A percentile compares a stretch with the other conserved stretches of the same genome.
These are phyloP conservation scores for Oryctolagus cuniculus DNA, from an alignment of 2,113 vertebrate genomes.

Conservation along the genomic window mOryCun1.1 NC_091449.1:37181001-37181500, in stretches of 20 bases:
- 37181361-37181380: not conserved
- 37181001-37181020: not conserved
- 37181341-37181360: not conserved
- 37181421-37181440: not conserved
- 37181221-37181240: not conserved
- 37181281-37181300: not conserved
- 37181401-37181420: not conserved
- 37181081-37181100: not conserved
- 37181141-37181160: not conserved
- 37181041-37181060: not conserved
- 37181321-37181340: not conserved
- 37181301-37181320: not conserved
- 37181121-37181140: slow-evolving; percentile 22
- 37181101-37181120: slow-evolving; percentile 15
- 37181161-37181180: not conserved
- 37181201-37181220: slow-evolving; percentile 20
- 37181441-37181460: not conserved
- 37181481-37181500: not conserved
- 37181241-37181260: not conserved
- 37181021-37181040: not conserved
- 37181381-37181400: not conserved
- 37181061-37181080: not conserved
- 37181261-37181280: not conserved
- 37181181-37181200: not conserved
- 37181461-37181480: slow-evolving; percentile 21